Base-by-base conservation (phyloP, 2,888 invertebrate genomes). In the Liposcelis brunnea region DNA sequence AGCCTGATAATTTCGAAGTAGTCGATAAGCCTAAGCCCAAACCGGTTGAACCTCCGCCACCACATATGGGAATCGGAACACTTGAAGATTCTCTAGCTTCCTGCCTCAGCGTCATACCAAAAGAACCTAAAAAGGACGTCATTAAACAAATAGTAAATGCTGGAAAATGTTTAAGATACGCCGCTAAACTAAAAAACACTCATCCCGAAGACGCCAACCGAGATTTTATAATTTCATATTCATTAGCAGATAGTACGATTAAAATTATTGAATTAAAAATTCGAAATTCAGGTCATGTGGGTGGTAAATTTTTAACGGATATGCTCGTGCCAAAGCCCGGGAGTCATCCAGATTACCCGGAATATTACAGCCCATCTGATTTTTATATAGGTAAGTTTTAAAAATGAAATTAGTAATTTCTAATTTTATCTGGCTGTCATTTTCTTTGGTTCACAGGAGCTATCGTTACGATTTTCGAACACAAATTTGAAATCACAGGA, bases 171-270 rank as follows among this genome's bases (percentile, higher is more conserved):
- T 52, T 64, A 38, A 68, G 68, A 58, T 89, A 84, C 58, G 74
- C 77, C 44, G 80, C 83, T 58, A 69, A 74, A 48, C 67, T 89
- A 68, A 83, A 86, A 53, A 77, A 76, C 50, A 73, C 80, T 4
- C 77, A 81, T 56, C 83, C 83, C 0, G 85, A 86, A 56, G 86
- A 89, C 60, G 61, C 68, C 26, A 74, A 74, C 2, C 71, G 90
- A 26, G 67, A 74, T 51, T 90, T 90, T 59, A 69, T 86, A 32
- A 58, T 90, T 32, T 71, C 76, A 2, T 89, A 85, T 63, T 74
- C 74, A 47, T 67, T 89, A 35, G 74, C 77, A 4, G 80, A 86
- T 54, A 81, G 85, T 44, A 75, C 74, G 49, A 72, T 86, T 54
- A 70, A 72, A 52, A 79, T 90, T 47, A 72, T 71, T 47, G 90